Base-by-base conservation (phyloP, 2,113 vertebrate genomes). In the Prinia subflava region DNA sequence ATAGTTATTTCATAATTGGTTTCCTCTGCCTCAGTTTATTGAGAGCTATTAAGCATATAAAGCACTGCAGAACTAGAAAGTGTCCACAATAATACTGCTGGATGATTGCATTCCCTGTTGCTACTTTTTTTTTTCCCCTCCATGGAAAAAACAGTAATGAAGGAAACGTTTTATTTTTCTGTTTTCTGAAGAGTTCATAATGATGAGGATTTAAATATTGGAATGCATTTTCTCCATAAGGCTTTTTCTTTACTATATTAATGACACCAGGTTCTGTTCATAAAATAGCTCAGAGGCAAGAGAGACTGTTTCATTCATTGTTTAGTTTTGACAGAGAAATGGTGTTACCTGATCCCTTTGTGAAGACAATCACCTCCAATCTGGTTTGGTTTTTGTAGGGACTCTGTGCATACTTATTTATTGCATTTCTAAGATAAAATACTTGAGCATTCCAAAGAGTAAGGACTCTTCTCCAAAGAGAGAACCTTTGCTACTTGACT, bases 121-220 rank as follows among this genome's bases (percentile, higher is more conserved):
- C 17, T 64, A 11, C 18, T 15, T 0, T 18, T 1, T 24, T 10
- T 28, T 1, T 47, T 52, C 5, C 3, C 5, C 8, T 39, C 17
- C 4, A 15, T 37, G 5, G 15, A 73, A n/a, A 67, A 76, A 68
- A 79, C 57, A 39, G 7, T 4, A 47, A 44, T 4, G 0, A 7
- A 68, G 35, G 39, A 63, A 59, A 84, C 7, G 3, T 3, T 89
- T 80, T 31, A 53, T 75, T 44, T 33, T 65, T 37, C 9, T 69
- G 9, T 68, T 91, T 91, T 90, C 28, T 33, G 46, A 42, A 60
- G 31, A 57, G 10, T 35, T 92, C 18, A 39, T 62, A 85, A 53
- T 53, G 17, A 56, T 7, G 3, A 7, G 6, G 6, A 12, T 79
- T 94, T 78, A 82, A 82, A 56, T 79, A 84, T 11, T 79, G 31